A percentile compares a stretch with the other conserved stretches of the same genome.
Conservation (phyloP, 2,888 invertebrate species). For the Xylophagus ater region DNA sequence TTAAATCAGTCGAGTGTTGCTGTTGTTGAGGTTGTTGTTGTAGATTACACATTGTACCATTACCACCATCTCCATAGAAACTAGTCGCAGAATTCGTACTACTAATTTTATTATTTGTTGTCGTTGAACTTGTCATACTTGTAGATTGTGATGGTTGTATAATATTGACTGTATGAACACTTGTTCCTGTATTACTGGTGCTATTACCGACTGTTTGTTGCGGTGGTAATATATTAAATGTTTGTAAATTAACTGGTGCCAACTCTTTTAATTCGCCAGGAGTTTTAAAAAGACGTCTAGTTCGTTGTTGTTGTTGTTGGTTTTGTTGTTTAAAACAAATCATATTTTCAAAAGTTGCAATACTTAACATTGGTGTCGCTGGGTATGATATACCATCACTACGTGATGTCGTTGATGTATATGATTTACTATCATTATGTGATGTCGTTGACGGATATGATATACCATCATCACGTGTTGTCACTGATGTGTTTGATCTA, state of each 20-base stretch:
- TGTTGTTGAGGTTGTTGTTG: no score
- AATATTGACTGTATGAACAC: slow-evolving; percentile 15
- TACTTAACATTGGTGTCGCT: slow-evolving; percentile 18
- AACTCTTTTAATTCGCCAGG: slow-evolving; percentile 15
- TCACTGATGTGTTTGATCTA: no score
- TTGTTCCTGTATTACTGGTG: slow-evolving; percentile 5
- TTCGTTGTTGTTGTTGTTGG: no score
- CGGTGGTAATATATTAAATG: slow-evolving; percentile 16
- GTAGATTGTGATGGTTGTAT: slow-evolving; percentile 15
- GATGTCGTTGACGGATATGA: no score
- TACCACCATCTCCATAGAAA: background rate
- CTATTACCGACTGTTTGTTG: slow-evolving; percentile 14
- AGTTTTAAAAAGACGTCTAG: slow-evolving; percentile 14
- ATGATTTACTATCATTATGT: background rate
- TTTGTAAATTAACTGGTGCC: slow-evolving; percentile 15
- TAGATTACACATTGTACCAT: no score
- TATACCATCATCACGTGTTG: no score
- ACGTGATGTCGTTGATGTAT: background rate
- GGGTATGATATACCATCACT: slow-evolving; percentile 15
- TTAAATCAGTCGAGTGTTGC: slow-evolving; percentile 4
- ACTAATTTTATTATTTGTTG: slow-evolving; percentile 9
- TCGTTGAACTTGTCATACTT: slow-evolving; percentile 4
- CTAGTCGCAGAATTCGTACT: no score
- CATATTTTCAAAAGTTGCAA: slow-evolving; percentile 18
- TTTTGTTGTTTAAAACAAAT: slow-evolving; percentile 8